These are phyloP conservation scores for Pseudorasbora parva DNA, from an alignment of 2,113 vertebrate species.

Conservation along the genomic window DNA sequence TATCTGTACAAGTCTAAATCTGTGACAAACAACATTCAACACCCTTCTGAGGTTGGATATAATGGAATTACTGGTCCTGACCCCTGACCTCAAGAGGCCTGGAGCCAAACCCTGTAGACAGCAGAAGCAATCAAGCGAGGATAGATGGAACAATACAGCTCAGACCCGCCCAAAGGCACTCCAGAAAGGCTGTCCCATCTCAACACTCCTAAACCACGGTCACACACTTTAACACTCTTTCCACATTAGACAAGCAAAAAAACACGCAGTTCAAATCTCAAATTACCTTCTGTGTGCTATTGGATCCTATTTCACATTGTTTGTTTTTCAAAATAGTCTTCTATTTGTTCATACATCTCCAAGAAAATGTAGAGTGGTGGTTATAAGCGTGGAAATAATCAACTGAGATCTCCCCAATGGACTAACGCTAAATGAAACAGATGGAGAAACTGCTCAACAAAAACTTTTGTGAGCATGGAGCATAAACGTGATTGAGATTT, in stretches of 20 bases:
- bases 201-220: background rate
- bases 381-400: background rate
- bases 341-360: background rate
- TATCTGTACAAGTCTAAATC: background rate
- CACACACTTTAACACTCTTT: constrained; percentile 12
- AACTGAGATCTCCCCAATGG: background rate
- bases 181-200: background rate
- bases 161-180: constrained; percentile 23
- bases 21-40: background rate
- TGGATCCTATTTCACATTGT: background rate
- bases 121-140: constrained; percentile 49
- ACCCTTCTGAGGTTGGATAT: constrained; percentile 52
- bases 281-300: background rate
- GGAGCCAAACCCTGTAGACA: constrained; percentile 59
- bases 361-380: background rate
- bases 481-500: constrained; percentile 33
- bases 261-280: background rate
- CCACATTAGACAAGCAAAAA: background rate
- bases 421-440: background rate
- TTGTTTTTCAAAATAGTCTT: background rate
- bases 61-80: constrained; percentile 69
- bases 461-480: constrained; percentile 20
- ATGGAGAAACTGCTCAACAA: constrained; percentile 6
- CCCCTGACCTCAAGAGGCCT: constrained; percentile 58
- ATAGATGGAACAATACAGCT: constrained; percentile 45